phyloP scores from a whole-genome alignment of 2,888 invertebrate species.

The Drosophila tripunctata region DNA sequence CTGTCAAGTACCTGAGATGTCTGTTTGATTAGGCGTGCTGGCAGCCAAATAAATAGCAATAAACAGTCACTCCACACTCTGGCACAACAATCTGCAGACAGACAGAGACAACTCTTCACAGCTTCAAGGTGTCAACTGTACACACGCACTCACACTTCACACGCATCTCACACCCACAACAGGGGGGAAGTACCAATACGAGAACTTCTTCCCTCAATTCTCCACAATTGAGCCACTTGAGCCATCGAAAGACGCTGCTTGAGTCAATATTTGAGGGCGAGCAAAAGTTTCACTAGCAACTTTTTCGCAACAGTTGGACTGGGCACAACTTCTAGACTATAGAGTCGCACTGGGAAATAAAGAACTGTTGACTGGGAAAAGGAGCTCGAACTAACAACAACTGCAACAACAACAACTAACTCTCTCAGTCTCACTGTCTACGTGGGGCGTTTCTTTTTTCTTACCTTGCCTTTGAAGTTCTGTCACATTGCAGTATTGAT shows the following conservation, averaged over 20 bases:
- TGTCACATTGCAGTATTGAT: background rate
- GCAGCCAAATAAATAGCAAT: conserved; percentile 77
- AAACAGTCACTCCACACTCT: conserved; percentile 40
- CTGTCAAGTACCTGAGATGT: conserved; percentile 19
- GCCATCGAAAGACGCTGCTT: conserved; percentile 45
- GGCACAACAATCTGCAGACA: conserved; percentile 18
- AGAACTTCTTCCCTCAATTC: background rate
- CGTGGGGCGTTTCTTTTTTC: conserved; percentile 43
- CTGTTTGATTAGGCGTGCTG: conserved; percentile 75
- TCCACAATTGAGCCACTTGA: conserved; percentile 56
- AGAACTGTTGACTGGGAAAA: background rate
- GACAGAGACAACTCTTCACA: conserved; percentile 39
- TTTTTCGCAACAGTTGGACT: conserved; percentile 55
- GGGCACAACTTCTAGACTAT: conserved; percentile 7
- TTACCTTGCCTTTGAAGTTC: conserved; percentile 44
- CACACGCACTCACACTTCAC: conserved; percentile 59
- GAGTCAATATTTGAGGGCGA: conserved; percentile 63
- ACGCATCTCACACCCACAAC: no score
- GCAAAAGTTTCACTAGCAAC: conserved; percentile 65
- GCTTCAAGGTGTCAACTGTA: conserved; percentile 75
- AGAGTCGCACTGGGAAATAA: conserved; percentile 9
- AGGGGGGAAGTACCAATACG: background rate
- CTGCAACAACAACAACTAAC: no score
- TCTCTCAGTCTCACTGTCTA: conserved; percentile 17
- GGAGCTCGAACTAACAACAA: background rate